These are phyloP conservation scores for Rachycentron canadum DNA, from an alignment of 2,797 vertebrate species.

Conservation along the genomic window DNA sequence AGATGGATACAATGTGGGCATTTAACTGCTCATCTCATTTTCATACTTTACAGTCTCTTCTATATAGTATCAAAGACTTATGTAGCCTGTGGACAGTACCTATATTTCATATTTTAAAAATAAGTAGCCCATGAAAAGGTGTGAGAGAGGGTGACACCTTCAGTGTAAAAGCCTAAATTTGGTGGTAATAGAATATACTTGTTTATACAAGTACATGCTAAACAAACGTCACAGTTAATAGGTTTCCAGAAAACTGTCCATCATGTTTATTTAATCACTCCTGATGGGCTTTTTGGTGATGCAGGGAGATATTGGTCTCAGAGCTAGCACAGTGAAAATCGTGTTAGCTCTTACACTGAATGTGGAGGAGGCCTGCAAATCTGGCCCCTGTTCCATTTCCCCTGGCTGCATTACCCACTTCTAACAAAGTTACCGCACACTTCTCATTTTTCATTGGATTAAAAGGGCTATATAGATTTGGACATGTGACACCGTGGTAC, in stretches of 20 bases:
- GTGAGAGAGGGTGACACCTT: neutral
- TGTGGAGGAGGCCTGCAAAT: constrained; percentile 76
- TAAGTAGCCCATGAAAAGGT: constrained; percentile 11
- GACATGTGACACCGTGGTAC: constrained; percentile 69
- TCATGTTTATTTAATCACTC: constrained; percentile 82
- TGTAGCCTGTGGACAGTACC: neutral
- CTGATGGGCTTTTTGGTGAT: constrained; percentile 72
- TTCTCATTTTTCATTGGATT: constrained; percentile 86
- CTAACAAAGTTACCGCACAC: constrained; percentile 86
- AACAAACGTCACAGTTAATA: constrained; percentile 66
- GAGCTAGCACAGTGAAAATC: constrained; percentile 79
- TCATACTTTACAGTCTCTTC: constrained; percentile 32
- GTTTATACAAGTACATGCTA: constrained; percentile 39
- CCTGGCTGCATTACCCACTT: constrained; percentile 80
- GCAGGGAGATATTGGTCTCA: constrained; percentile 77
- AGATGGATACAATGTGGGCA: constrained; percentile 49
- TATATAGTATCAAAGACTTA: constrained; percentile 9
- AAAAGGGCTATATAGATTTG: constrained; percentile 81
- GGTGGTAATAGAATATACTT: constrained; percentile 23
- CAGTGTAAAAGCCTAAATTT: constrained; percentile 18
- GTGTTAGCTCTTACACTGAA: constrained; percentile 80
- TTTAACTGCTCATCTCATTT: constrained; percentile 39
- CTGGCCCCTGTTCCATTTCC: constrained; percentile 79
- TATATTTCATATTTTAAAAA: constrained; percentile 24
- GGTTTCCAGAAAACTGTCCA: constrained; percentile 67